phyloP scores from a whole-genome alignment of 2,888 invertebrate species.

The Camponotus fellah region DNA sequence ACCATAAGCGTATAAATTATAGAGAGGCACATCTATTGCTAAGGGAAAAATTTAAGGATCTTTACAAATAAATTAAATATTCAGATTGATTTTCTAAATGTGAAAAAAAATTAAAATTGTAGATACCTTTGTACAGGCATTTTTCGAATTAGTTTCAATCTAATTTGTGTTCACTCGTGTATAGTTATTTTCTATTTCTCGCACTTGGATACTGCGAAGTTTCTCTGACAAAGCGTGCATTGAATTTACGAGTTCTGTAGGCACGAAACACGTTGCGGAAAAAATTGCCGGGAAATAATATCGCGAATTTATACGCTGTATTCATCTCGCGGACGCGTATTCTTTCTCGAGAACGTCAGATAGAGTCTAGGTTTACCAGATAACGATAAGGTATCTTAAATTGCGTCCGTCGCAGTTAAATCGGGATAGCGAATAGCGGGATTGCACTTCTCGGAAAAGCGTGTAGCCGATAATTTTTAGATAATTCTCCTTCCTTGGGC shows the following conservation, averaged over 20 bases:
- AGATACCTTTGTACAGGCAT: neutral
- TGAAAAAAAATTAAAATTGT: neutral
- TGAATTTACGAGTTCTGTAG: slow-evolving; percentile 19
- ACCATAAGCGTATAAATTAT: neutral
- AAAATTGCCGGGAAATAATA: slow-evolving; percentile 14
- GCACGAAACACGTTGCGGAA: neutral
- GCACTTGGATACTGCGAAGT: neutral
- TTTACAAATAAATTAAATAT: neutral
- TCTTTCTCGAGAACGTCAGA: slow-evolving; percentile 53
- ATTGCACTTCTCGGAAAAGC: slow-evolving; percentile 33
- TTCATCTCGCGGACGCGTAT: neutral
- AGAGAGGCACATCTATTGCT: neutral
- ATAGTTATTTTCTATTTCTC: slow-evolving; percentile 22
- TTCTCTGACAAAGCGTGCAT: slow-evolving; percentile 33
- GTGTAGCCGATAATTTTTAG: slow-evolving; percentile 6
- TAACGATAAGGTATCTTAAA: slow-evolving; percentile 62
- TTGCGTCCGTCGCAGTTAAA: slow-evolving; percentile 61
- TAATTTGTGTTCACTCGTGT: neutral
- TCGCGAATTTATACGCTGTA: slow-evolving; percentile 2
- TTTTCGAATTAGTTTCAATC: neutral
- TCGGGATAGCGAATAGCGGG: slow-evolving; percentile 17
- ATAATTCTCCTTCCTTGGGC: neutral
- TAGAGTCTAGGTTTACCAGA: slow-evolving; percentile 60
- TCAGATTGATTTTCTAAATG: neutral
- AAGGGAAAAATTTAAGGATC: neutral